A percentile compares a stretch with the other conserved stretches of the same genome.
phyloP scores from a whole-genome alignment of 2,113 vertebrate species.

The Syngnathus floridae region DNA sequence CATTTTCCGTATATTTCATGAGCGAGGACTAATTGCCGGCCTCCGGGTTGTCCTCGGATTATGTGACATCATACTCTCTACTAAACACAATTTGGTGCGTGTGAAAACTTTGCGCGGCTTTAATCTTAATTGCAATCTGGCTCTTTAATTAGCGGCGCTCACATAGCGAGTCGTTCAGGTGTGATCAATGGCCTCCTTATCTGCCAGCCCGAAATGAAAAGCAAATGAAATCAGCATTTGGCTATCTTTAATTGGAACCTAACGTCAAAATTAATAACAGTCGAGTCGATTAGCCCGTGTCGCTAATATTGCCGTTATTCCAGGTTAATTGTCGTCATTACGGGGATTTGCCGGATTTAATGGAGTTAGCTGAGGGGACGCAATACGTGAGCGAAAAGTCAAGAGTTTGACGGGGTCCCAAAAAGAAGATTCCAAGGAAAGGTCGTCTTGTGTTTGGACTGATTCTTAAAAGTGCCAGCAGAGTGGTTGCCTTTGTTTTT shows the following conservation, averaged over 20 bases:
- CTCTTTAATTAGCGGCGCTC: conserved; percentile 59
- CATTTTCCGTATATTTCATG: not conserved
- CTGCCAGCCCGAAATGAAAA: conserved; percentile 54
- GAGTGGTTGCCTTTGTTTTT: too few relatives aligned
- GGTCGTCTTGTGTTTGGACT: not conserved
- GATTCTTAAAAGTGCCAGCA: too few relatives aligned
- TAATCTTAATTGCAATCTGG: conserved; percentile 69
- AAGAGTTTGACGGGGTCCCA: conserved; percentile 14
- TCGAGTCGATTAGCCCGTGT: conserved; percentile 58
- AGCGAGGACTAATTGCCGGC: not conserved
- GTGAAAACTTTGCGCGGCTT: conserved; percentile 45
- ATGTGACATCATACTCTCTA: conserved; percentile 1
- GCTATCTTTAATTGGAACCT: conserved; percentile 66
- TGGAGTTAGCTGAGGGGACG: conserved; percentile 26
- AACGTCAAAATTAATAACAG: conserved; percentile 68
- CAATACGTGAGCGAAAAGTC: not conserved
- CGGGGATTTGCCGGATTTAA: conserved; percentile 39
- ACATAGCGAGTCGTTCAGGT: conserved; percentile 55
- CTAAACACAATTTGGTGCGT: conserved; percentile 22
- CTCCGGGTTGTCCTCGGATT: not conserved
- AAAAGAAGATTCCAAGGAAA: not conserved
- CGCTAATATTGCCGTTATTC: conserved; percentile 44
- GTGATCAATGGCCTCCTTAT: conserved; percentile 63
- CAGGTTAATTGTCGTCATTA: conserved; percentile 58
- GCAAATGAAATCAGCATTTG: conserved; percentile 66